phyloP scores from a whole-genome alignment of 1,140 invertebrate species.

The Listronotus oregonensis region DNA sequence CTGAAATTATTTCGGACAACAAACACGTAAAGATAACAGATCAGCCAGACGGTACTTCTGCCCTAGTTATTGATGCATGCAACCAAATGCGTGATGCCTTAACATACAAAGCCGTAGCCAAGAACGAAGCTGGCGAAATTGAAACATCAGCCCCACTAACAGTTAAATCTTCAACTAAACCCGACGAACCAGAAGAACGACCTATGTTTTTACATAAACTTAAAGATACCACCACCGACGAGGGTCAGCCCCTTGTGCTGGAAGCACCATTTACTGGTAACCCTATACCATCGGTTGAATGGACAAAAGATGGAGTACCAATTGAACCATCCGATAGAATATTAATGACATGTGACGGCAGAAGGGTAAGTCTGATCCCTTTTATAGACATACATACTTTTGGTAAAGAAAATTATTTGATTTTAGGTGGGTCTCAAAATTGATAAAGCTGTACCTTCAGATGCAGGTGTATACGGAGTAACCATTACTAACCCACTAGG shows the following conservation, averaged over 20 bases:
- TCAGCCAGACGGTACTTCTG: conserved; percentile 70
- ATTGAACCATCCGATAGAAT: conserved; percentile 68
- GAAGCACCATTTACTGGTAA: conserved; percentile 79
- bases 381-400: conserved; percentile 3
- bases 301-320: conserved; percentile 79
- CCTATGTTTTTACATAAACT: conserved; percentile 77
- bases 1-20: conserved; percentile 75
- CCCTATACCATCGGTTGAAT: conserved; percentile 82
- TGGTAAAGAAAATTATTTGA: neutral
- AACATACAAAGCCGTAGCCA: conserved; percentile 74
- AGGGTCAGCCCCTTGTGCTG: conserved; percentile 71
- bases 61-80: conserved; percentile 66
- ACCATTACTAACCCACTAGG: conserved; percentile 77
- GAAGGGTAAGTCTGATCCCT: conserved; percentile 59
- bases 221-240: conserved; percentile 75
- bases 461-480: conserved; percentile 80
- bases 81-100: conserved; percentile 70
- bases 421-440: conserved; percentile 75
- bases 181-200: conserved; percentile 69
- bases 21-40: conserved; percentile 68
- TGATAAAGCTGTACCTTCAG: conserved; percentile 68
- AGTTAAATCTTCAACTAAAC: conserved; percentile 60
- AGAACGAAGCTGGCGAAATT: conserved; percentile 74
- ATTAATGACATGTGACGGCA: conserved; percentile 79
- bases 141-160: conserved; percentile 71